Base-by-base conservation (phyloP, 2,888 invertebrate species). In the Rotaria macrura region DNA sequence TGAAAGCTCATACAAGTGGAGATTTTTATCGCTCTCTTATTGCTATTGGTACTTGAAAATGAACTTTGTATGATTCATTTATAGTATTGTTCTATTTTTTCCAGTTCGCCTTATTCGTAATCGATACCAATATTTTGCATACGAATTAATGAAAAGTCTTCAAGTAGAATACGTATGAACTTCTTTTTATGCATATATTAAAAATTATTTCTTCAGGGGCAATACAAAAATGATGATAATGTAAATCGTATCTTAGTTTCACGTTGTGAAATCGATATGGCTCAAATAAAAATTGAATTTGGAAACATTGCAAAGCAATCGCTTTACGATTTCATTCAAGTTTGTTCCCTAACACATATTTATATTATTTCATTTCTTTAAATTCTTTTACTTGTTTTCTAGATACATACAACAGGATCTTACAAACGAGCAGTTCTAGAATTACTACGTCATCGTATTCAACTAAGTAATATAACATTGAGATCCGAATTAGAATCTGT, bases 221-320 rank as follows among this genome's bases (percentile, higher is more conserved):
- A 90, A 17, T 90, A 90, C 12, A 90, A 90, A 25, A 89, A 90
- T 86, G 90, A 90, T 87, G 88, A 89, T 85, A 89, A 89, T 0
- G 87, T 91, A 55, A 88, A 90, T 65, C 88, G 91, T 10, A 88
- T 90, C 1, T 87, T 90, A 5, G 89, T 90, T 14, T 89, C 90
- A 0, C 87, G 90, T 9, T 89, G 90, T 87, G 89, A 90, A 87
- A 88, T 90, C 0, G 90, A 90, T 88, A 90, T 90, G 91, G 90
- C 90, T 2, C 90, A 91, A 87, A 90, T 91, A 54, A 91, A 90
- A 85, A 89, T 89, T 84, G 88, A 89, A 84, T 91, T 90, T 88
- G 89, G 90, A 87, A 88, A 87, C 34, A 20, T 65, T 14, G 17
- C 65, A 65, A 65, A 17, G 20, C 17, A 38, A 5, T 6, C 29